A percentile compares a stretch with the other conserved stretches of the same genome.
These are phyloP conservation scores for Rhodinocichla rosea DNA, from an alignment of 2,113 vertebrate genomes.

Conservation along the genomic window DNA sequence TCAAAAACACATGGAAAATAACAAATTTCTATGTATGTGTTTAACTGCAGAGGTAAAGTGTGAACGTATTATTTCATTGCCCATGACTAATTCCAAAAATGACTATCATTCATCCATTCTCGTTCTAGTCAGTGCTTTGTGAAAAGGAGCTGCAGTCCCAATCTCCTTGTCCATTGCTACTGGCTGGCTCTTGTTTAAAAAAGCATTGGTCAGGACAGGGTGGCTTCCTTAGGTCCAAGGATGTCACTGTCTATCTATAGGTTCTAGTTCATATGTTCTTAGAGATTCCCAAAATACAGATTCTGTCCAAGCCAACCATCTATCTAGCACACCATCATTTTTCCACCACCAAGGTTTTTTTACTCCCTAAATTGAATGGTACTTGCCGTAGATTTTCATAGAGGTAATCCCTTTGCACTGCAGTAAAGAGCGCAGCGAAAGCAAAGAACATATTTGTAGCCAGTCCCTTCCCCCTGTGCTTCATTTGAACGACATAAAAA, in stretches of 20 bases:
- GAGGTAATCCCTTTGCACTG: not conserved
- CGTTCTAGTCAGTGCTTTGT: not conserved
- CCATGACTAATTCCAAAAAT: not conserved
- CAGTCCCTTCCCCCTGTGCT: not conserved
- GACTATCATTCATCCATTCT: not conserved
- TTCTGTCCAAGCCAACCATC: not conserved
- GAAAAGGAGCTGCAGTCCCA: not conserved
- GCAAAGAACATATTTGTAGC: not conserved
- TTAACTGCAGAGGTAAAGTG: not conserved
- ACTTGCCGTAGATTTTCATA: not conserved
- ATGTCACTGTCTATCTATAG: not conserved
- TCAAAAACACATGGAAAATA: not conserved
- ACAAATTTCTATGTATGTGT: not conserved
- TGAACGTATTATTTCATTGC: not conserved
- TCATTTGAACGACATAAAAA: not conserved
- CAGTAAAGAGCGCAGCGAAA: not conserved
- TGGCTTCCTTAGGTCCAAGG: not conserved
- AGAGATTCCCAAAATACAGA: not conserved
- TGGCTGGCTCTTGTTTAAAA: not conserved
- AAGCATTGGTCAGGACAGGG: fast-evolving
- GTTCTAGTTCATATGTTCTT: not conserved
- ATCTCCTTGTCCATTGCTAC: not conserved
- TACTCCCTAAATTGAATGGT: not conserved
- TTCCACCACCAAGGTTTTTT: not conserved
- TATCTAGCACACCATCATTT: not conserved